A percentile compares a stretch with the other conserved stretches of the same genome.
Evolutionary conservation across 35 echinoderm and acorn worm genomes (phyloP).

Genomic region (Stichopus chloronotus): DNA sequence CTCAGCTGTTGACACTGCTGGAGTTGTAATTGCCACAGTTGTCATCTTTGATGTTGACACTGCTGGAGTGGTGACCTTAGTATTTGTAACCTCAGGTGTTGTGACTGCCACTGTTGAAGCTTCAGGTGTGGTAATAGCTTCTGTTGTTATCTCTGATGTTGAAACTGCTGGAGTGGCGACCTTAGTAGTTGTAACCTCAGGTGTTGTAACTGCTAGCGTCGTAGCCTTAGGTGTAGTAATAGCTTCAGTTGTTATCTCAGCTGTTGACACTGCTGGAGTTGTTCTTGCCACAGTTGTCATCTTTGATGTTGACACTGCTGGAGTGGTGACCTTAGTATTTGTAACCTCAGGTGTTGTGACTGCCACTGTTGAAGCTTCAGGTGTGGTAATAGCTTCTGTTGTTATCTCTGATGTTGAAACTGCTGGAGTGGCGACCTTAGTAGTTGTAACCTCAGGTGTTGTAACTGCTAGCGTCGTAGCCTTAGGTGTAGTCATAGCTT

Average conservation of each 20-base stretch:
- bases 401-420: constrained; percentile 30
- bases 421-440: neutral
- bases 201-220: too few species aligned
- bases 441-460: neutral
- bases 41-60: constrained; percentile 40
- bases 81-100: constrained; percentile 35
- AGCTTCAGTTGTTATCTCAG: neutral
- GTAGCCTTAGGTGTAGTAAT: too few species aligned
- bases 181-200: too few species aligned
- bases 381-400: neutral
- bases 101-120: constrained; percentile 2
- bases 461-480: constrained; percentile 18
- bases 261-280: constrained; percentile 29
- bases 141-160: too few species aligned
- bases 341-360: constrained; percentile 19
- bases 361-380: neutral
- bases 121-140: too few species aligned
- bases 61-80: constrained; percentile 15
- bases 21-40: constrained; percentile 42
- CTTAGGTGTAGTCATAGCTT: neutral
- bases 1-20: neutral
- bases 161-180: too few species aligned
- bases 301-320: neutral
- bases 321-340: neutral
- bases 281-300: neutral